Conservation (phyloP, 2,797 vertebrate genomes). For the Phataginus tricuspis region DNA sequence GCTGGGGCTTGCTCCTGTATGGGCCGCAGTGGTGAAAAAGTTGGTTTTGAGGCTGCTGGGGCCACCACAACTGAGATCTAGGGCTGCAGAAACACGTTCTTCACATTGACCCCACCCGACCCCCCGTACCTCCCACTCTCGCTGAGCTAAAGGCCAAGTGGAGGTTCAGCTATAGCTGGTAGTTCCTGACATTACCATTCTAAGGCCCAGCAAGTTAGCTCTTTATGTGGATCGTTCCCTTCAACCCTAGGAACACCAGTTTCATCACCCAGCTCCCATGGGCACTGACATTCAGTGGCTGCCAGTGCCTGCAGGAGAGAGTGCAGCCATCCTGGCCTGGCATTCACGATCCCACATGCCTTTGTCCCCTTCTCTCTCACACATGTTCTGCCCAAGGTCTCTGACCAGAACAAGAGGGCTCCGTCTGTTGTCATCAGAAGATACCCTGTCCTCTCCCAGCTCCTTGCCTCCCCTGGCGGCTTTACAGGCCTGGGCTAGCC, state of each 20-base stretch:
- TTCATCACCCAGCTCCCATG: neutral
- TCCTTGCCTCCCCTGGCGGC: neutral
- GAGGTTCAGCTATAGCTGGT: neutral
- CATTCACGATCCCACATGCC: too few relatives aligned
- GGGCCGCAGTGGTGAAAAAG: neutral
- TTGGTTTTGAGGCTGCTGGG: neutral
- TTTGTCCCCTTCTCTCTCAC: neutral
- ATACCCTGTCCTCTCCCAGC: neutral
- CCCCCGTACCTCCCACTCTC: fast-evolving
- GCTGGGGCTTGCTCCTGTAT: neutral
- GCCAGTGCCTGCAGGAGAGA: neutral
- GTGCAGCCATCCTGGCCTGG: neutral
- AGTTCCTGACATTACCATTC: neutral
- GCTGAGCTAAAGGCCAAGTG: neutral
- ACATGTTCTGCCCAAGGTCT: neutral
- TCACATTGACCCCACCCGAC: neutral
- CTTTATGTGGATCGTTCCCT: neutral
- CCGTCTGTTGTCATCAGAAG: neutral
- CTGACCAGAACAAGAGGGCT: neutral
- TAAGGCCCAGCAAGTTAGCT: neutral
- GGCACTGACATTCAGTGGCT: fast-evolving
- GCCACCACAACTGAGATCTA: neutral
- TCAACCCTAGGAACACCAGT: neutral
- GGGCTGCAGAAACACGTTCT: neutral
- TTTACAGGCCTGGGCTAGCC: neutral